These are phyloP conservation scores for Bombus vancouverensis DNA, from an alignment of 1,140 invertebrate genomes.

Conservation along the genomic window DNA sequence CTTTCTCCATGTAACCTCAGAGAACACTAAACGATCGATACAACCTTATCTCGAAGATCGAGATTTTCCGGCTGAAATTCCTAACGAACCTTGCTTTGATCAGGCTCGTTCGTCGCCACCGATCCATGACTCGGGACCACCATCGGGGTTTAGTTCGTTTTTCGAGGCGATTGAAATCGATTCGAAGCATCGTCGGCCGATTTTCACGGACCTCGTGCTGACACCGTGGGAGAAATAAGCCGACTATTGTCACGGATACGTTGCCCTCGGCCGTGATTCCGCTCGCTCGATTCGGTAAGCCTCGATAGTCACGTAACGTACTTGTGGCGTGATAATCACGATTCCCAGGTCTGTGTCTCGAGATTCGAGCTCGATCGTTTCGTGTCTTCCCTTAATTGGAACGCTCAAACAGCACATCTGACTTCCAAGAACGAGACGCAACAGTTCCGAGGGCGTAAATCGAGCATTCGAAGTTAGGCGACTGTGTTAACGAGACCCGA, in stretches of 20 bases:
- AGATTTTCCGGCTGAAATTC: conserved; percentile 19
- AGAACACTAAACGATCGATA: conserved; percentile 6
- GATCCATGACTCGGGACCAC: conserved; percentile 46
- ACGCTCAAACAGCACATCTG: conserved; percentile 2
- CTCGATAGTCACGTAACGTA: conserved; percentile 9
- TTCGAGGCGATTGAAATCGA: conserved; percentile 30
- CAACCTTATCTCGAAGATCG: not conserved
- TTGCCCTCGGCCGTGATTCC: conserved; percentile 23
- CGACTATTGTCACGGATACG: not conserved
- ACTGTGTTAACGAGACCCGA: conserved; percentile 17
- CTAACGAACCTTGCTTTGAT: not conserved
- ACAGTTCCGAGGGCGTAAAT: not conserved
- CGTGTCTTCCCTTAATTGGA: conserved; percentile 41
- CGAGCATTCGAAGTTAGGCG: conserved; percentile 3
- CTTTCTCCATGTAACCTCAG: not conserved
- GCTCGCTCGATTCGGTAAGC: conserved; percentile 8
- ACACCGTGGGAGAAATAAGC: conserved; percentile 42
- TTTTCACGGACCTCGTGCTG: conserved; percentile 43
- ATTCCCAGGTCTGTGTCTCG: conserved; percentile 10
- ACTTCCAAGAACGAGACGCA: conserved; percentile 36
- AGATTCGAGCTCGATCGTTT: conserved; percentile 10
- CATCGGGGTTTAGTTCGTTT: not conserved
- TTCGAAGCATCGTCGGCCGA: conserved; percentile 30
- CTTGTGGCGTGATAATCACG: conserved; percentile 46
- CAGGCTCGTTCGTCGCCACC: conserved; percentile 13